Conservation (phyloP, 2,113 vertebrate species). For the cattle (Bos taurus) region DNA sequence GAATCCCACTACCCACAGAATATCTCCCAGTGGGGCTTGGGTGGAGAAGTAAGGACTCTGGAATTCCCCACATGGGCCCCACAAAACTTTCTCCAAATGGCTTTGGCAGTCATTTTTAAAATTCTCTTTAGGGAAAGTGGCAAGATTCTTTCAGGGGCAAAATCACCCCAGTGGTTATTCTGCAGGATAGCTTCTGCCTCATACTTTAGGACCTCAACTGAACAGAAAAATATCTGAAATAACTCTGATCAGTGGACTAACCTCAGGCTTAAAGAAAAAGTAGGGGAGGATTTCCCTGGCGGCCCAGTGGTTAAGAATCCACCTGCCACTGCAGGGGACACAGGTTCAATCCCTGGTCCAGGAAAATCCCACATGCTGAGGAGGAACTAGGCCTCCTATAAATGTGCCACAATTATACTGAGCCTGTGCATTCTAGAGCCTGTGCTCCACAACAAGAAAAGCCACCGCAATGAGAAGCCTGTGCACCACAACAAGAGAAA, state of each 20-base stretch:
- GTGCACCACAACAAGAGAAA: background rate
- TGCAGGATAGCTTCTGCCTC: background rate
- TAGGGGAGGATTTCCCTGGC: background rate
- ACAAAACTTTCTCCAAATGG: background rate
- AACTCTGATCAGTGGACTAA: background rate
- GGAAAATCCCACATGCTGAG: background rate
- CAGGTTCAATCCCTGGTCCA: background rate
- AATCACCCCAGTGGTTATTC: background rate
- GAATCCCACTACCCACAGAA: background rate
- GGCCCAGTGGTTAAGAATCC: background rate
- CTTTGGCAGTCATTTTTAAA: background rate
- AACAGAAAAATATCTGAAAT: background rate
- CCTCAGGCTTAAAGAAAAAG: background rate
- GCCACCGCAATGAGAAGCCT: background rate
- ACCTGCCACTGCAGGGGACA: background rate
- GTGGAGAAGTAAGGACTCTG: no score
- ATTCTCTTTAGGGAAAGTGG: background rate
- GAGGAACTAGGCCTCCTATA: background rate
- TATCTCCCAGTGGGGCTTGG: accelerated
- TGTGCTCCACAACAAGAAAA: background rate
- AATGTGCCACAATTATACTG: background rate
- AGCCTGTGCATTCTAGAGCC: background rate
- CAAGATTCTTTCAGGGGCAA: background rate
- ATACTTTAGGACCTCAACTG: background rate
- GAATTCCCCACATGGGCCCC: background rate